Base-by-base conservation (phyloP, 2,797 vertebrate genomes). In the Sebastes kiyomatsui region DNA sequence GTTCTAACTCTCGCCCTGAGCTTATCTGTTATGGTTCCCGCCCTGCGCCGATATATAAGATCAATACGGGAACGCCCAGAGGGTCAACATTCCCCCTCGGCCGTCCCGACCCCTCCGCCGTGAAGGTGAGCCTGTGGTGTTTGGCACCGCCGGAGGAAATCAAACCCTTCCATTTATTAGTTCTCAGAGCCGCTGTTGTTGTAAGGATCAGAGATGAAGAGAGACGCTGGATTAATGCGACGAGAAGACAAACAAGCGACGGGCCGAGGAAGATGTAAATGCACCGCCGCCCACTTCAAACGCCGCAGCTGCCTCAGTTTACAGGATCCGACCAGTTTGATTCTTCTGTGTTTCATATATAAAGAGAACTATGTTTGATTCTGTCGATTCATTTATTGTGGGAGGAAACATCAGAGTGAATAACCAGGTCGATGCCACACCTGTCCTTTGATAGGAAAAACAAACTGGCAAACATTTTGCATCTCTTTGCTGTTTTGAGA, bases 91-190 rank as follows among this genome's bases (percentile, higher is more conserved):
- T 72, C 77, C 83, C 74, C 73, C 60, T 70, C 38, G 46, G 42
- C 35, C 54, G 67, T 86, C 80, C 83, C 23, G 32, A 20, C 30
- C 59, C 60, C 88, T 86, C 65, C 82, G 49, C 88, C 79, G 70
- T 74, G 75, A 93, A 95, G 92, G 93, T 91, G 89, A 93, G 90
- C 70, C 83, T 95, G 94, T 95, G 91, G 93, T 93, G 89, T 92
- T 96, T 96, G 95, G 96, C 95, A 87, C 27, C 35, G 49, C 46
- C 2, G 42, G 56, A 85, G 91, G 94, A 95, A 95, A 95, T 93
- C 92, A 71, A 94, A 93, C 91, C 92, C 88, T 83, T 92, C 88
- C 93, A 93, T 95, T 95, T 95, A 94, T 96, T 95, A 88, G 93
- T 95, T 94, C 93, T 92, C 79, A 46, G 89, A 90, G 89, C 77